These are phyloP conservation scores for Zaprionus capensis DNA, from an alignment of 1,140 invertebrate genomes.

Conservation along the genomic window DNA sequence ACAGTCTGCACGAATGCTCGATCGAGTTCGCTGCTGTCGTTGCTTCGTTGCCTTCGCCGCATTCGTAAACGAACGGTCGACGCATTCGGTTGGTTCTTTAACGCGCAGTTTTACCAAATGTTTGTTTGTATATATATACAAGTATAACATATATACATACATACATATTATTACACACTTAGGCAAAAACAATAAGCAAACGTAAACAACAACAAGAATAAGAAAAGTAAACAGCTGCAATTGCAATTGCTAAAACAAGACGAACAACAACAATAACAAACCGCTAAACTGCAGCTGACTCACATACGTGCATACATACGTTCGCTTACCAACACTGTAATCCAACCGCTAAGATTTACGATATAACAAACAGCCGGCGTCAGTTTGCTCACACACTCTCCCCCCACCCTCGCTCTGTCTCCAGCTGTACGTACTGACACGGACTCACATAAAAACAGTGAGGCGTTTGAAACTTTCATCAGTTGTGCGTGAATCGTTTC, in stretches of 20 bases:
- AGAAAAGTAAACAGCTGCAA: conserved; percentile 52
- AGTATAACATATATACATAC: not conserved
- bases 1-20: conserved; percentile 22
- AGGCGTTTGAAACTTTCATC: conserved; percentile 56
- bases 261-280: conserved; percentile 32
- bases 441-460: conserved; percentile 53
- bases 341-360: conserved; percentile 26
- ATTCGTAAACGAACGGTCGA: conserved; percentile 53
- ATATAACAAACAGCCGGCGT: conserved; percentile 38
- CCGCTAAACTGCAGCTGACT: conserved; percentile 42
- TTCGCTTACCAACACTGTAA: conserved; percentile 35
- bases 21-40: conserved; percentile 25
- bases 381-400: conserved; percentile 3
- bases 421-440: conserved; percentile 7
- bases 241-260: conserved; percentile 28
- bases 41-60: conserved; percentile 14
- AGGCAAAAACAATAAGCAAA: conserved; percentile 53
- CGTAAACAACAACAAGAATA: conserved; percentile 24
- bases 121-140: conserved; percentile 1
- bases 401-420: conserved; percentile 13
- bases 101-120: conserved; percentile 6
- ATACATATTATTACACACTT: conserved; percentile 19
- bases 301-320: conserved; percentile 1
- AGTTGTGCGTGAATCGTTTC: conserved; percentile 59
- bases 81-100: conserved; percentile 50